Conservation (phyloP, 2,888 invertebrate genomes). For the Ornithoptera priamus region DNA sequence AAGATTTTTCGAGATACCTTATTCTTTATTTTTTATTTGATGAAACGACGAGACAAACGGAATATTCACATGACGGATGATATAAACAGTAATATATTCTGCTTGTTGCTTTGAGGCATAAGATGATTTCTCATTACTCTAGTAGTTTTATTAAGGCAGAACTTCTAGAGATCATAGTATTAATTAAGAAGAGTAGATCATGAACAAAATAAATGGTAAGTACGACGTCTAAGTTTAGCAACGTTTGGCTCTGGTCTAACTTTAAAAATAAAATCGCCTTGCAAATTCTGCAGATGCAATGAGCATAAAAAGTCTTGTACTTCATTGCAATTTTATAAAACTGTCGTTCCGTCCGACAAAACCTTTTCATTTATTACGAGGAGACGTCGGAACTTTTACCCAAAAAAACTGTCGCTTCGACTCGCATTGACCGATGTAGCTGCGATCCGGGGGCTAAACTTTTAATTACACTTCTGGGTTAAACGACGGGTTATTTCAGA, state of each 20-base stretch:
- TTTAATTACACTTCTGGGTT: slow-evolving; percentile 30
- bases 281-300: slow-evolving; percentile 25
- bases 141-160: too few relatives aligned
- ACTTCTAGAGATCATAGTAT: neutral
- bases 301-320: slow-evolving; percentile 21
- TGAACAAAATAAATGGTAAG: neutral
- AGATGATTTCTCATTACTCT: too few relatives aligned
- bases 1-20: too few relatives aligned
- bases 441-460: slow-evolving; percentile 23
- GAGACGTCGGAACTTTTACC: slow-evolving; percentile 24
- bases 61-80: too few relatives aligned
- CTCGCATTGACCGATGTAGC: slow-evolving; percentile 24
- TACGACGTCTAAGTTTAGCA: neutral
- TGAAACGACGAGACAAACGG: too few relatives aligned
- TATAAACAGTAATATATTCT: too few relatives aligned
- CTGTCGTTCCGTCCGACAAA: slow-evolving; percentile 24
- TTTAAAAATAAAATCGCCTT: slow-evolving; percentile 19
- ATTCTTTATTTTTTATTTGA: too few relatives aligned
- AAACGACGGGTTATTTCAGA: slow-evolving; percentile 24
- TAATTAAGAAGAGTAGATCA: neutral
- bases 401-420: slow-evolving; percentile 28
- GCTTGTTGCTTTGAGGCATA: too few relatives aligned
- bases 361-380: slow-evolving; percentile 29
- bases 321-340: slow-evolving; percentile 28
- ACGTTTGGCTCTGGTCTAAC: slow-evolving; percentile 9